Base-by-base conservation (phyloP, 2,113 vertebrate genomes). In the Gymnorhina tibicen region DNA sequence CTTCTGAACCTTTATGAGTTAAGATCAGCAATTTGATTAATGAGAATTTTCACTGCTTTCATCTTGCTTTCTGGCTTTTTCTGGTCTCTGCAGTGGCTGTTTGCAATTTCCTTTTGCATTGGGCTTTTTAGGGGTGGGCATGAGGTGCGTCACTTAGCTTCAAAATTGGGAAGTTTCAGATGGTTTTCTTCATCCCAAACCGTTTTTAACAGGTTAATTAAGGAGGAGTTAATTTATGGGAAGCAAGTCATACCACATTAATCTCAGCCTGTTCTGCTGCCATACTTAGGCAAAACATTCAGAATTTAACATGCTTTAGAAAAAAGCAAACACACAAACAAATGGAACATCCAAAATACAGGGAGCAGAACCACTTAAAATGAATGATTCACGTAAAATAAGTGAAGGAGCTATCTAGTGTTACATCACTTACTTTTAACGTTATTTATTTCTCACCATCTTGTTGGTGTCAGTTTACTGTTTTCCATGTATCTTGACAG, bases 171-270 rank as follows among this genome's bases (percentile, higher is more conserved):
- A 62, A 11, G 11, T 85, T 86, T 83, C 35, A 72, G 35, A 49
- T 44, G 13, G 13, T 96, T 93, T 84, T 76, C 18, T 85, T 93
- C 55, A 85, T 72, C 8, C 3, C 12, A n/a, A 46, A 30, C 42
- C 63, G 83, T 76, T 83, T 95, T 33, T 41, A 91, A 50, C 23
- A 87, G 69, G 92, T 96, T 94, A 94, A 92, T 35, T 85, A 93
- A 91, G 59, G 12, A 82, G 76, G 11, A 55, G 21, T 68, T 68
- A 86, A 91, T 95, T 95, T 94, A 64, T 56, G 23, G n/a, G 44
- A 87, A 89, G 33, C 11, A 74, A 32, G 27, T 67, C 55, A 49
- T 52, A 58, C 24, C 4, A 22, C 52, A 47, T 92, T 92, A 27
- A 84, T 87, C 76, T 82, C 94, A 92, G 85, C 21, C 30, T 64